These are phyloP conservation scores for Oreochromis niloticus DNA, from an alignment of 2,113 vertebrate species.

Conservation along the genomic window DNA sequence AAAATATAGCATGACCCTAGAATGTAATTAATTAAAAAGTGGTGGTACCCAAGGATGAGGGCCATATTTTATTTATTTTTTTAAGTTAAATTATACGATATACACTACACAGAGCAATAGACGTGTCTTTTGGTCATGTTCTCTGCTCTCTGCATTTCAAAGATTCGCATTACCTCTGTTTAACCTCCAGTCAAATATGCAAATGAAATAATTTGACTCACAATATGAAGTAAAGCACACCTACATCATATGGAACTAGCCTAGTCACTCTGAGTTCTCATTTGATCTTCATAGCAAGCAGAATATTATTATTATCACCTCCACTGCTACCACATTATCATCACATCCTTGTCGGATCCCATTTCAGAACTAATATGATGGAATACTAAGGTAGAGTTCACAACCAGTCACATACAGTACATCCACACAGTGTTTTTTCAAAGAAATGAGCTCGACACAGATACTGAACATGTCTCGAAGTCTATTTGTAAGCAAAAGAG, in stretches of 20 bases:
- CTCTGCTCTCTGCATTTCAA: background rate
- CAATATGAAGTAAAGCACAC: conserved; percentile 1
- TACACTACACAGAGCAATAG: background rate
- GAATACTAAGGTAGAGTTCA: conserved; percentile 9
- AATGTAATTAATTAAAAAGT: background rate
- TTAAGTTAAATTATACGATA: background rate
- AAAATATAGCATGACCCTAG: background rate
- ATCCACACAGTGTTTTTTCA: background rate
- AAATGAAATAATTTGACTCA: conserved; percentile 37
- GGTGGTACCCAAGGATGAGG: background rate
- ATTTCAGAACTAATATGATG: conserved; percentile 15
- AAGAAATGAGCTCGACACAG: background rate
- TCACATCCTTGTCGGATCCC: conserved; percentile 1
- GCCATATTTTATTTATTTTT: background rate
- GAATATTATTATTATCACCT: conserved; percentile 28
- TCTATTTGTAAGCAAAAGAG: background rate
- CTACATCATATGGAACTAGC: background rate
- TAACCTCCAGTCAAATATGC: conserved; percentile 40
- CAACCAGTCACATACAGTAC: background rate
- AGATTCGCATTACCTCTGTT: conserved; percentile 26
- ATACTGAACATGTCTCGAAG: background rate
- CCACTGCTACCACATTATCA: conserved; percentile 7
- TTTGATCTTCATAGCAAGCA: conserved; percentile 9
- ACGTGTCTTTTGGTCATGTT: background rate
- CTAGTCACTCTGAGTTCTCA: background rate